phyloP scores from a whole-genome alignment of 2,797 vertebrate genomes.

The Erpetoichthys calabaricus region DNA sequence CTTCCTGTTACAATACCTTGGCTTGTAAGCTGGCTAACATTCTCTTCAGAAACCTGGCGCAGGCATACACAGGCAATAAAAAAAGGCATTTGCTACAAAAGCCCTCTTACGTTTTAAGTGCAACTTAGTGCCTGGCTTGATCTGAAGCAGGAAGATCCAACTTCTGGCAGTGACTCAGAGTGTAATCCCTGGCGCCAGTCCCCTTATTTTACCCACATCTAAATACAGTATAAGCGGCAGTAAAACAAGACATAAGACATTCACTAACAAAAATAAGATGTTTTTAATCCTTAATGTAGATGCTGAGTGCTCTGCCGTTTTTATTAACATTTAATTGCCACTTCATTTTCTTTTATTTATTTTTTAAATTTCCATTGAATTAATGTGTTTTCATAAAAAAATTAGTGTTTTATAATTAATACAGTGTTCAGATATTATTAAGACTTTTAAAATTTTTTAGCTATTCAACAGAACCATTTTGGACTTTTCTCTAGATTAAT shows the following conservation, averaged over 20 bases:
- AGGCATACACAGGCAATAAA: neutral
- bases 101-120: neutral
- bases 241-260: neutral
- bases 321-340: too few relatives aligned
- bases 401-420: too few relatives aligned
- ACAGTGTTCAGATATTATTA: too few relatives aligned
- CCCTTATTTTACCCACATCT: neutral
- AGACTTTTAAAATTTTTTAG: too few relatives aligned
- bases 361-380: too few relatives aligned
- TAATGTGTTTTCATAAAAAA: too few relatives aligned
- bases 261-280: too few relatives aligned
- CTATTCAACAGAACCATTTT: too few relatives aligned
- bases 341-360: too few relatives aligned
- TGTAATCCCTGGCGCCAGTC: conserved; percentile 3
- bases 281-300: too few relatives aligned
- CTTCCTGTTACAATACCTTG: conserved; percentile 26
- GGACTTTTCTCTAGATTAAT: too few relatives aligned
- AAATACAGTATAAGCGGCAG: neutral
- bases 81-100: neutral
- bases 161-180: neutral
- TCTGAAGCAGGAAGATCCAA: conserved; percentile 3
- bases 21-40: conserved; percentile 38
- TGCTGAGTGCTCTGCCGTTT: too few relatives aligned
- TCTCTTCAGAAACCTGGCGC: conserved; percentile 37
- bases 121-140: neutral